Evolutionary conservation across 2,888 invertebrate species (phyloP).

Genomic region (Alloscopus bannaensis): DNA sequence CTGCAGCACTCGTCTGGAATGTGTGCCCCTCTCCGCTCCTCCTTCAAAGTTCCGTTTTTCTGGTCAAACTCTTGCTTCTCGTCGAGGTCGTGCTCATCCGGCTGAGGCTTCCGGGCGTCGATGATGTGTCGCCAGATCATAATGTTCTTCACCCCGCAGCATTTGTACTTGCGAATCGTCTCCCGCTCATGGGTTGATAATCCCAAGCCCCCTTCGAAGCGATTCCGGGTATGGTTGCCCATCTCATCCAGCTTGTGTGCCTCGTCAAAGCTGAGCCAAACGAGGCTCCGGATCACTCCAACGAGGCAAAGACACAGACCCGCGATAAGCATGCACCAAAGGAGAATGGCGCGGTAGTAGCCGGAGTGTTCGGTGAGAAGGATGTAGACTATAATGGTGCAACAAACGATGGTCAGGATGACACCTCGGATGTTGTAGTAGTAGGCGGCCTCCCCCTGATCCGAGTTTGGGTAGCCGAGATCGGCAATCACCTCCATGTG

Average conservation of each 20-base stretch:
- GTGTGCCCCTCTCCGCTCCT: constrained; percentile 13
- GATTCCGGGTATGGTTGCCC: constrained; percentile 19
- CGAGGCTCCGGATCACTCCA: constrained; percentile 1
- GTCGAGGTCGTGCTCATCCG: constrained; percentile 11
- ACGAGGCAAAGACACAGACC: constrained; percentile 12
- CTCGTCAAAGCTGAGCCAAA: constrained; percentile 6
- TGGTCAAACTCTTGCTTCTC: neutral
- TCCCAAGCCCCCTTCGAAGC: constrained; percentile 7
- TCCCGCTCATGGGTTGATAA: neutral
- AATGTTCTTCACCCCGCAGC: constrained; percentile 1
- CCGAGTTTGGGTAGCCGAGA: constrained; percentile 15
- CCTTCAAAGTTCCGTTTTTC: no score
- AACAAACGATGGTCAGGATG: neutral
- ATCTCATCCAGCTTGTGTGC: constrained; percentile 11
- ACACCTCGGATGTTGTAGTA: constrained; percentile 20
- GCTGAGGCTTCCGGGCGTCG: neutral
- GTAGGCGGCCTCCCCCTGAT: constrained; percentile 21
- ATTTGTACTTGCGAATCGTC: neutral
- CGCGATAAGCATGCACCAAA: constrained; percentile 22
- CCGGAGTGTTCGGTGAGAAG: neutral
- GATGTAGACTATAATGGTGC: neutral
- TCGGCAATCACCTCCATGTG: neutral
- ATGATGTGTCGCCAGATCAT: constrained; percentile 9
- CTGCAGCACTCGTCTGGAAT: constrained; percentile 17
- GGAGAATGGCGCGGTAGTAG: constrained; percentile 22